Base-by-base conservation (phyloP, 2,888 invertebrate genomes). In the Macrosiphum euphorbiae region DNA sequence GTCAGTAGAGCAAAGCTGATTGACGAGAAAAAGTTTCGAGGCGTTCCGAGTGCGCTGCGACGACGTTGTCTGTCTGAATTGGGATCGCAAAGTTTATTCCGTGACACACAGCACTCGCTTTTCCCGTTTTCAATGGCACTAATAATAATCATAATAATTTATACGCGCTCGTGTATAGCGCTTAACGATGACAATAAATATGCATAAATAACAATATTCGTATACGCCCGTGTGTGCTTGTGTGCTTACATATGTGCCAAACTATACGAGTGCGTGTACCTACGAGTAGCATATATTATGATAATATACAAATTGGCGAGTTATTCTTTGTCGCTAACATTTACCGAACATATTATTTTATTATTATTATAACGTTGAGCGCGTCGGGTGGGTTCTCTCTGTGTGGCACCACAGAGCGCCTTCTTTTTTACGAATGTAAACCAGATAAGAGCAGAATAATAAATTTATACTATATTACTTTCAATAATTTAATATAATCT, bases 11-110 rank as follows among this genome's bases (percentile, higher is more conserved):
- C 35, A 47, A n/a, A 86, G 44, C 55, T 55, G 84, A 84, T 55
- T 86, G 91, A 58, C n/a, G 91, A 86, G 44, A 91, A 91, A 91
- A 91, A 91, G 91, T 91, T 91, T 91, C 35, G 20, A 11, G 20
- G 28, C 58, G 85, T 44, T 24, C 13, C 20, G 28, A 78, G 78
- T 78, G 78, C 78, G 20, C 13, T 78, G 78, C 20, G 7, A 5
- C n/a, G 16, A 41, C 20, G 20, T 16, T 52, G 28, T 55, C 28
- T 52, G 52, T 84, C 52, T 26, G 85, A 86, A 58, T 91, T 5
- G 24, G 55, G 58, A n/a, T 91, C 85, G 58, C 4, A 41, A 85
- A 85, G 85, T 91, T 91, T 58, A 20, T 91, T 85, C 35, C 44
- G 11, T 35, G 47, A 58, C 58, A 44, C 47, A n/a, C 35, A 44